Conservation (phyloP, 2,113 vertebrate species). For the Scopus umbretta region DNA sequence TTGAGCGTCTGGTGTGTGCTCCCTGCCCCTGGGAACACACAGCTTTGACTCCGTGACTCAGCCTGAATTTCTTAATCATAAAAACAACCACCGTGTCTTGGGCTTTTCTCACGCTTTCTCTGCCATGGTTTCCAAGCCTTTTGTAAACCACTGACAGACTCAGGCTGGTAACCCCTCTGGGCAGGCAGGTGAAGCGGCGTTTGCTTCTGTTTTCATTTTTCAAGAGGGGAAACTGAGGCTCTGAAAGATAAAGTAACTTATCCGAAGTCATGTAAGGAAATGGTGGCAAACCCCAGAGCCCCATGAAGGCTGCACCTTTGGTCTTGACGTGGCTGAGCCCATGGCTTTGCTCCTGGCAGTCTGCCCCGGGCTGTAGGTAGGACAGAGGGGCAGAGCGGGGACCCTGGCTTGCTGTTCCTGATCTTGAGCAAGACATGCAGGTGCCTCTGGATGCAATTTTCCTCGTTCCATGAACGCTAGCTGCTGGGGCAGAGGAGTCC, state of each 20-base stretch:
- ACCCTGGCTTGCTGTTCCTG: background rate
- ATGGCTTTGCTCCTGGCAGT: background rate
- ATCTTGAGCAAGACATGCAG: too few species aligned
- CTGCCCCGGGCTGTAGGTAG: background rate
- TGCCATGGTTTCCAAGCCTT: background rate
- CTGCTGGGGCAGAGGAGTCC: background rate
- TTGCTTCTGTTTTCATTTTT: rapidly evolving
- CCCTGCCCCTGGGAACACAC: background rate
- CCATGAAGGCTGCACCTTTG: rapidly evolving
- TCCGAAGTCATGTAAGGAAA: rapidly evolving
- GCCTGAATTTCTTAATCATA: background rate
- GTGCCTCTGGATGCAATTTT: background rate
- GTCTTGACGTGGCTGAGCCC: background rate
- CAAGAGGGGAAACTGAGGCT: background rate
- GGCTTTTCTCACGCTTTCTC: background rate
- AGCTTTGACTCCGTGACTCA: background rate
- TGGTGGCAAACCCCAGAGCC: background rate
- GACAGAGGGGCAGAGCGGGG: background rate
- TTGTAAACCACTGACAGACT: rapidly evolving
- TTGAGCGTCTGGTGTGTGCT: background rate
- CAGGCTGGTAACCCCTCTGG: background rate
- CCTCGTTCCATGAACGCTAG: rapidly evolving
- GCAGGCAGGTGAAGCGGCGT: background rate
- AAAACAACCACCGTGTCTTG: background rate
- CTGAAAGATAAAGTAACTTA: background rate